Evolutionary conservation across 2,888 invertebrate genomes (phyloP).

Genomic region (Agrypnus murinus): DNA sequence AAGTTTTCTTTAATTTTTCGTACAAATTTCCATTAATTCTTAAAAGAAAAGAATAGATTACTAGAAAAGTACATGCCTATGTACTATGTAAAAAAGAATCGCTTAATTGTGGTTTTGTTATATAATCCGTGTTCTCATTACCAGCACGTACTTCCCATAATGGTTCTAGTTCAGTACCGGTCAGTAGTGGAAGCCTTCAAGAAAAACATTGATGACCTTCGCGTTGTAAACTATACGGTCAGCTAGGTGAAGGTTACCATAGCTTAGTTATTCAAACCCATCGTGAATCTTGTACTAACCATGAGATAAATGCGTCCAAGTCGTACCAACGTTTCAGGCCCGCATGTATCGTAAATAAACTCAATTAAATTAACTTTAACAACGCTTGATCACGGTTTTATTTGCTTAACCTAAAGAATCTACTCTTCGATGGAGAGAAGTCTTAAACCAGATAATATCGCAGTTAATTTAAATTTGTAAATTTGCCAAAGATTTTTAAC

Average conservation of each 20-base stretch:
- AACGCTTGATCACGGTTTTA: constrained; percentile 19
- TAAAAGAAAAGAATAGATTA: no score
- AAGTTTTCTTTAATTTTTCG: no score
- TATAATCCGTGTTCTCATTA: not conserved
- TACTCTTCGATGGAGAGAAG: not conserved
- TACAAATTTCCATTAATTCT: no score
- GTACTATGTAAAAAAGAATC: no score
- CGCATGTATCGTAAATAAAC: constrained; percentile 26
- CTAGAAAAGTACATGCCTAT: no score
- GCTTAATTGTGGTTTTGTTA: no score
- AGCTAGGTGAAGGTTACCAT: constrained; percentile 36
- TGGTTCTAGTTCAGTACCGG: constrained; percentile 21
- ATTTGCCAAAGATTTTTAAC: constrained; percentile 1
- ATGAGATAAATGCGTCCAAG: constrained; percentile 9
- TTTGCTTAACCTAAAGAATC: constrained; percentile 18
- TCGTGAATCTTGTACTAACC: constrained; percentile 15
- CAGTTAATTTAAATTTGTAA: constrained; percentile 3
- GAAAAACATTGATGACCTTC: constrained; percentile 28
- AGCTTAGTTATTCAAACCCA: constrained; percentile 33
- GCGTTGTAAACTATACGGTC: constrained; percentile 23
- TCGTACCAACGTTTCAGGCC: no score
- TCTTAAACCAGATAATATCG: constrained; percentile 3
- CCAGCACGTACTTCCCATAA: not conserved
- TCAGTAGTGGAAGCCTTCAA: constrained; percentile 17
- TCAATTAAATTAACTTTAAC: constrained; percentile 32